Base-by-base conservation (phyloP, 2,113 vertebrate species). In the Microtus ochrogaster region DNA sequence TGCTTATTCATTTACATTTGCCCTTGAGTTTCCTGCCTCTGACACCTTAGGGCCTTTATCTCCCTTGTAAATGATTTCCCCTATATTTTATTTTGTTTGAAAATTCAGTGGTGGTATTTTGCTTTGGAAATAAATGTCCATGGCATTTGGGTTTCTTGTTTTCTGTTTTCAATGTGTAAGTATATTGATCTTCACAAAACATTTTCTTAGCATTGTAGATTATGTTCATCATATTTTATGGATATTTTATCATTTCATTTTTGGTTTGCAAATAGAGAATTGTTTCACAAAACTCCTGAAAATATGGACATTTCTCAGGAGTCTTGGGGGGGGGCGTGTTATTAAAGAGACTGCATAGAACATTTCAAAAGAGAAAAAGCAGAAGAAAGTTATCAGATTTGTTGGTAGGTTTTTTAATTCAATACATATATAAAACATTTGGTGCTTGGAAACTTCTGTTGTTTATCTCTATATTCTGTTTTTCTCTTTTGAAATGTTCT, bases 91-190 rank as follows among this genome's bases (percentile, higher is more conserved):
- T 33, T 84, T 65, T 21, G 36, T 66, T 85, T 83, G 41, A 63
- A 74, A 90, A 39, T 24, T 78, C 33, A 90, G 93, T 87, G 12
- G 94, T 77, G 24, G 74, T 94, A 47, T 47, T 96, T 72, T 94
- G 30, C 88, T 97, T 96, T 95, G 47, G 79, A 96, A 96, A 83
- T 19, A 96, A 92, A 81, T 87, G 90, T 82, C 85, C 16, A 33
- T 65, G 8, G 10, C 94, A 89, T 26, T 24, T 70, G 36, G 19
- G n/a, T 73, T 73, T 0, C 8, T 94, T 90, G 88, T 49, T 89
- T 94, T 13, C 14, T 83, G 47, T 79, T 88, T 77, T 77, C 55
- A 94, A 63, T 19, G 77, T 63, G 1, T 88, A 82, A 87, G 44
- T 39, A 83, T 9, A 49, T 81, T 79, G 11, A 68, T 63, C 96